These are phyloP conservation scores for Platichthys flesus DNA, from an alignment of 2,113 vertebrate genomes.

Conservation along the genomic window DNA sequence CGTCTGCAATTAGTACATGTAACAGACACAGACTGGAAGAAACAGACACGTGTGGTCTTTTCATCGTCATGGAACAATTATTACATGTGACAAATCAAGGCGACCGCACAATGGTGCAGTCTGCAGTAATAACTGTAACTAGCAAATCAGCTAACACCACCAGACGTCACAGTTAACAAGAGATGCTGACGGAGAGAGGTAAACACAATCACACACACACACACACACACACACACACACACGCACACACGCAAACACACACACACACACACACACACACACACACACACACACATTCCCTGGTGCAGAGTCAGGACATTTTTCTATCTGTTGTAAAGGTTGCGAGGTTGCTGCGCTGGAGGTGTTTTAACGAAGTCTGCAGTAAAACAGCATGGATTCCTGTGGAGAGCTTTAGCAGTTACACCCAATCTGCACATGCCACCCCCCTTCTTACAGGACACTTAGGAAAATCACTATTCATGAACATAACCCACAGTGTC, in stretches of 20 bases:
- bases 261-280: conserved; percentile 2
- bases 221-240: background rate
- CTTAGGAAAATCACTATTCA: conserved; percentile 17
- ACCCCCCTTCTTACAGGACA: conserved; percentile 1
- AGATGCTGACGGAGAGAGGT: conserved; percentile 15
- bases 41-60: conserved; percentile 2
- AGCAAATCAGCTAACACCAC: conserved; percentile 25
- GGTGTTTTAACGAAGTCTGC: conserved; percentile 26
- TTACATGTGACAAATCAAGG: background rate
- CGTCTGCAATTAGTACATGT: conserved; percentile 1
- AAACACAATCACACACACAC: background rate
- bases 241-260: conserved; percentile 1
- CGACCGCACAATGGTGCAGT: background rate
- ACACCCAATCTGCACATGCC: conserved; percentile 6
- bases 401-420: conserved; percentile 18
- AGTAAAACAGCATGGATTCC: conserved; percentile 35
- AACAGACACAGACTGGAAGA: background rate
- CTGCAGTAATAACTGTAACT: conserved; percentile 30
- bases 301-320: conserved; percentile 27
- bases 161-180: conserved; percentile 14
- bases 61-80: conserved; percentile 1
- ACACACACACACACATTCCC: conserved; percentile 1
- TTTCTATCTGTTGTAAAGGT: conserved; percentile 20
- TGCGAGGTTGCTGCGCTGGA: conserved; percentile 7
- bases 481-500: conserved; percentile 24